These are phyloP conservation scores for Tiliacea citrago DNA, from an alignment of 2,888 invertebrate species.

Conservation along the genomic window DNA sequence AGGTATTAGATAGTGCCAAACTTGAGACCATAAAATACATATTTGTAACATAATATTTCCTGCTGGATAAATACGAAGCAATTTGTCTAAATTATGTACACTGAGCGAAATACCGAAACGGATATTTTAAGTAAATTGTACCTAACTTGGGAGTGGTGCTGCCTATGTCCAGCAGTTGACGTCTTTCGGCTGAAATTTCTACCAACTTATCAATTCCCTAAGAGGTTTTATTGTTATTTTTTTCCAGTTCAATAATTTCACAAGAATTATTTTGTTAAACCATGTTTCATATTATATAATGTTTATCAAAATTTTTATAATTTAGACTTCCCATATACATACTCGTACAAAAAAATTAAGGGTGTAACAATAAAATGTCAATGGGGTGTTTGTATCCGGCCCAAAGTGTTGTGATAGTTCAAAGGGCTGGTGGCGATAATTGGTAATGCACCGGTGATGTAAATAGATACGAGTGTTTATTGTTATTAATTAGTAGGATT, in stretches of 20 bases:
- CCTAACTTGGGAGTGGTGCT: no score
- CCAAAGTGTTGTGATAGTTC: constrained; percentile 12
- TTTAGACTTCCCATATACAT: constrained; percentile 11
- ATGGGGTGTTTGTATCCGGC: constrained; percentile 46
- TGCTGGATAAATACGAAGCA: neutral
- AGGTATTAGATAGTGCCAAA: constrained; percentile 6
- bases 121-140: neutral
- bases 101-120: neutral
- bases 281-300: no score
- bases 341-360: constrained; percentile 47
- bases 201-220: neutral
- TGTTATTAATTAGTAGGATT: constrained; percentile 6
- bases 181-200: neutral
- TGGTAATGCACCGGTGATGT: constrained; percentile 31
- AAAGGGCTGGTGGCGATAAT: constrained; percentile 43
- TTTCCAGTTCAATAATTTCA: neutral
- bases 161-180: no score
- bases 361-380: constrained; percentile 51
- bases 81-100: constrained; percentile 28
- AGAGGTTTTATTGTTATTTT: neutral
- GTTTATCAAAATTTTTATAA: neutral
- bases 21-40: constrained; percentile 5
- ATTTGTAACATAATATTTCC: constrained; percentile 16
- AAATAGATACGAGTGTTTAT: constrained; percentile 22
- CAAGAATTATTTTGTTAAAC: constrained; percentile 1